Evolutionary conservation across 1,140 invertebrate genomes (phyloP), one percentile per base, ranked within the genome.

Genomic region (Kradibia gibbosae): DNA sequence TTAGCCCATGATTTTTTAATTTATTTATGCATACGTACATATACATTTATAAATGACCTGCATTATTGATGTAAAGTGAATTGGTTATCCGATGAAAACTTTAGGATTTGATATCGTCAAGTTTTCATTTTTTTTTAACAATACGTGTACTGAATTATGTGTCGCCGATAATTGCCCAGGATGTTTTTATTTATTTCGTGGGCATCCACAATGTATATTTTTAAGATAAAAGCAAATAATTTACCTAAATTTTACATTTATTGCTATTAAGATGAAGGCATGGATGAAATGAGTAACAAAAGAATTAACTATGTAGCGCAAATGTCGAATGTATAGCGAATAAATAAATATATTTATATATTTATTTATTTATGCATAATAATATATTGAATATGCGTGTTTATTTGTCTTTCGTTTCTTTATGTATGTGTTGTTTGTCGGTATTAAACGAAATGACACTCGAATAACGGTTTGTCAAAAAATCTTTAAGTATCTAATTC

Each of bases 151-250:
- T 67, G 1, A 28, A 10, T 5, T n/a, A 3, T 17, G 17, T 20
- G 31, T 10, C 20, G 34, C 34, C 17, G 28, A 67, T 13, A 67
- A 72, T 28, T 0, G 17, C 25, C 70, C 22, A 72, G 3, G 25
- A 48, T 48, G 8, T 28, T 42, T 8, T 72, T 48, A 34, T 42
- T 72, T 22, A 48, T 25, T 1, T 15, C 67, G 78, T 60, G 17
- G 25, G 39, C 53, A 60, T 81, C 42, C 15, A 72, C 71, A 67
- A 1, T 73, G 45, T 75, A 74, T 73, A 73, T 74, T 74, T 80
- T 80, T 31, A 70, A 20, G 45, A 20, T 20, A 31, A 50, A 78
- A 70, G 57, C 1, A 25, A 39, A 31, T 67, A 57, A 79, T 11
- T 3, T 20, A 70, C n/a, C 62, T 78, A n/a, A 53, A 78, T 78